A percentile compares a stretch with the other conserved stretches of the same genome.
These are phyloP conservation scores for Chamaea fasciata DNA, from an alignment of 2,113 vertebrate species.

Conservation along the genomic window DNA sequence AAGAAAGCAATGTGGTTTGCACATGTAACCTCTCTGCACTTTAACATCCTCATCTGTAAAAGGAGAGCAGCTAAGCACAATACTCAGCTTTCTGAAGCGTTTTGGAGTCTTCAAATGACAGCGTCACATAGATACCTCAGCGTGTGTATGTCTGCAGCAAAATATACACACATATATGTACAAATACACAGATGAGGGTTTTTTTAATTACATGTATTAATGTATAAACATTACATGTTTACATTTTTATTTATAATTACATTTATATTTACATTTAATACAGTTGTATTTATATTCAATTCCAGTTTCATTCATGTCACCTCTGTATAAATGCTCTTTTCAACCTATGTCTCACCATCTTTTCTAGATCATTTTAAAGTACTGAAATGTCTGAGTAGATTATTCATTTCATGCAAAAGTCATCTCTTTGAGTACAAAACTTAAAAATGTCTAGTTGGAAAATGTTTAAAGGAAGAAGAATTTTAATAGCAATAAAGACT, in stretches of 20 bases:
- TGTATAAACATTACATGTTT: too few species aligned
- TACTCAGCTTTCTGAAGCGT: neutral
- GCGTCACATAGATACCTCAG: neutral
- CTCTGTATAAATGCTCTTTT: neutral
- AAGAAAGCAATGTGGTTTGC: constrained; percentile 36
- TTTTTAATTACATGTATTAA: neutral
- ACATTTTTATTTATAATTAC: neutral
- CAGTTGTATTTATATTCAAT: neutral
- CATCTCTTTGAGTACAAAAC: neutral
- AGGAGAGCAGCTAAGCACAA: neutral
- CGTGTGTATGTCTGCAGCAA: neutral
- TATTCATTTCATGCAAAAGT: constrained; percentile 6
- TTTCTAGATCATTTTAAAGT: neutral
- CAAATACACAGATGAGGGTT: neutral
- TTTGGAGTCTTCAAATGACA: neutral
- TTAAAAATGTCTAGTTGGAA: neutral
- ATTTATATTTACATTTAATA: neutral
- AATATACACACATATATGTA: neutral
- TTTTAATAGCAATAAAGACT: neutral
- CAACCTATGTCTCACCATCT: neutral
- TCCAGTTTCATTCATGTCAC: neutral
- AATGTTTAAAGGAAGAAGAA: neutral
- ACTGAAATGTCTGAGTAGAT: neutral
- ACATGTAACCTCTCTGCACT: constrained; percentile 43
- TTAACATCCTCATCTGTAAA: neutral